Base-by-base conservation (phyloP, 2,888 invertebrate species). In the Hoplodrina ambigua region DNA sequence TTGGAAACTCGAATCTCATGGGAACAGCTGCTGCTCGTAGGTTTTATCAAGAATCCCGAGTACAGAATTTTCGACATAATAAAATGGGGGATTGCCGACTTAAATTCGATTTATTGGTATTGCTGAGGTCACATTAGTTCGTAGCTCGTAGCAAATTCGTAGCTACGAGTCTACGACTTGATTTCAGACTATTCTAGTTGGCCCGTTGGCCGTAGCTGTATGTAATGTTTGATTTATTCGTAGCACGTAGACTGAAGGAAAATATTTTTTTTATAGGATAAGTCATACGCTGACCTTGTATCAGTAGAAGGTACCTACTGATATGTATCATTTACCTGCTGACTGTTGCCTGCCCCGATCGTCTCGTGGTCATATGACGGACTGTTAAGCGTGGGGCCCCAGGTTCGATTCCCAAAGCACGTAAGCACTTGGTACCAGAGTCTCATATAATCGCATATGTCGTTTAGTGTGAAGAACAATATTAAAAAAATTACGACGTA, bases 61-160 rank as follows among this genome's bases (percentile, higher is more conserved):
- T 44, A 65, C 20, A 37, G 20, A 56, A 33, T 69, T 30, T 60
- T 63, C 59, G 69, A 66, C 65, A 54, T 56, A 63, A 60, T 68
- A 78, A 78, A 77, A 69, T 62, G 20, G 53, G 20, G 53, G 20
- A 74, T 69, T 55, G 49, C 64, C 33, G 57, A 55, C 37, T 69
- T 65, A 62, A 73, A 78, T 78, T 74, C 55, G 69, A 77, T 77
- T 73, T 77, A 73, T 62, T 69, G 41, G 17, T 74, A 55, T 57
- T 56, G n/a, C 20, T 20, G 58, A 69, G 53, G 69, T 69, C 58
- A 69, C 62, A 60, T 63, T 64, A 46, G 41, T 57, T 68, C 54
- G 59, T n/a, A 64, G 59, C 61, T 58, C 73, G 62, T 73, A 73
- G 73, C 58, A 53, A 19, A 55, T 10, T 19, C 59, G 75, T 60